phyloP scores from a whole-genome alignment of 2,113 vertebrate genomes.

The Prolemur simus region DNA sequence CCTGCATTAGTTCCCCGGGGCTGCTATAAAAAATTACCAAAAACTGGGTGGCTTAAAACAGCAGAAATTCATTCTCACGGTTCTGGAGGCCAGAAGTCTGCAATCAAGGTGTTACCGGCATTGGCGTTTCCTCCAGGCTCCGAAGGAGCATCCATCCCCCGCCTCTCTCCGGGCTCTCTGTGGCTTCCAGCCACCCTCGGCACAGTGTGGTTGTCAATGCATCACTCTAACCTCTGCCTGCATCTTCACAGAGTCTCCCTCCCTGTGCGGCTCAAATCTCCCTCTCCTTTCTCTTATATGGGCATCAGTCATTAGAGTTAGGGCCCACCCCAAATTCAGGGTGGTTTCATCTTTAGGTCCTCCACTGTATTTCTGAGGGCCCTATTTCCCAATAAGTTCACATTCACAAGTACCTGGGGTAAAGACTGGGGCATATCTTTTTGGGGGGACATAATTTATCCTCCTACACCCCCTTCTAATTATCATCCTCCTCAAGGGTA shows the following conservation, averaged over 20 bases:
- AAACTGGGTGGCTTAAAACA: background rate
- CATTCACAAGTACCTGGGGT: background rate
- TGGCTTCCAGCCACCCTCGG: fast-evolving
- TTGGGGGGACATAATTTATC: background rate
- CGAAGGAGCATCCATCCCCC: fast-evolving
- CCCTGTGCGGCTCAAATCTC: background rate
- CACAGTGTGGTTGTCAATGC: background rate
- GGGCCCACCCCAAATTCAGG: background rate
- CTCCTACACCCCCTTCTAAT: background rate
- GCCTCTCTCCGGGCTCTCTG: background rate
- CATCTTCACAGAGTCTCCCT: background rate
- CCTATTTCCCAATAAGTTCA: background rate
- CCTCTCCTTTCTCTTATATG: background rate
- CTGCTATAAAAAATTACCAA: background rate
- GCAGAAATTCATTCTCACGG: background rate
- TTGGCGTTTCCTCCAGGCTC: background rate
- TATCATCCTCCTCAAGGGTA: background rate
- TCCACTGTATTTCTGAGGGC: background rate
- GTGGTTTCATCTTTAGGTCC: background rate
- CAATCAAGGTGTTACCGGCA: background rate
- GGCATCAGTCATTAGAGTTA: background rate
- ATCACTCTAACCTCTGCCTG: background rate
- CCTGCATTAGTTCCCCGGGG: background rate
- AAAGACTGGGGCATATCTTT: background rate
- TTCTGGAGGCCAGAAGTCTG: background rate